Percentiles rank a stretch among this genome's conserved stretches.
These are phyloP conservation scores for Ptychobarbus kaznakovi DNA, from an alignment of 2,797 vertebrate genomes.

Conservation along the genomic window DNA sequence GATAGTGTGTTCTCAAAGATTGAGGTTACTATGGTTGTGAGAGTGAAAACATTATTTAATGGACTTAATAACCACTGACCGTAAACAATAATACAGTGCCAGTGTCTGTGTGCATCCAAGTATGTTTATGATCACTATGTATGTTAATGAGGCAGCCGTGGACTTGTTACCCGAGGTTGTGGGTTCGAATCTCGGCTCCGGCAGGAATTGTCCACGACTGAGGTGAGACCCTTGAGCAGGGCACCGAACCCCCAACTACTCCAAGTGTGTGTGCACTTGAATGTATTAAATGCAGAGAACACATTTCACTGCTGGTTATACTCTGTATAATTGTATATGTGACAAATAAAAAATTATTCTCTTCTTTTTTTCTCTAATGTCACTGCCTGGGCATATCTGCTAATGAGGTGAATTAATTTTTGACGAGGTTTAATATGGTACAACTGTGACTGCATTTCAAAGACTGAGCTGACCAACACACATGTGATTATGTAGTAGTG, in stretches of 20 bases:
- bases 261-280: no score
- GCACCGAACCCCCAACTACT: no score
- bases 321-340: no score
- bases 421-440: background rate
- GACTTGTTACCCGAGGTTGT: no score
- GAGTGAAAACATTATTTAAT: background rate
- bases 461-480: background rate
- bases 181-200: no score
- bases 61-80: background rate
- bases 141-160: no score
- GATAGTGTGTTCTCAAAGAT: background rate
- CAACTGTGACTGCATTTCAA: background rate
- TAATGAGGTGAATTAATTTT: background rate
- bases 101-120: background rate
- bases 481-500: slow-evolving; percentile 4
- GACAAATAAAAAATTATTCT: no score
- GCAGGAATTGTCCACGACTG: no score
- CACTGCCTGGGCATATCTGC: background rate
- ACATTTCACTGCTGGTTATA: no score
- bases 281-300: no score
- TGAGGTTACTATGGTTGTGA: background rate
- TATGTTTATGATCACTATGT: background rate
- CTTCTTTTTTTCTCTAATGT: no score
- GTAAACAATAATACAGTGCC: background rate
- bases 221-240: no score